Percentiles rank a stretch among this genome's conserved stretches.
Evolutionary conservation across 2,888 invertebrate species (phyloP).

Genomic region (Pemphredon lugubris): DNA sequence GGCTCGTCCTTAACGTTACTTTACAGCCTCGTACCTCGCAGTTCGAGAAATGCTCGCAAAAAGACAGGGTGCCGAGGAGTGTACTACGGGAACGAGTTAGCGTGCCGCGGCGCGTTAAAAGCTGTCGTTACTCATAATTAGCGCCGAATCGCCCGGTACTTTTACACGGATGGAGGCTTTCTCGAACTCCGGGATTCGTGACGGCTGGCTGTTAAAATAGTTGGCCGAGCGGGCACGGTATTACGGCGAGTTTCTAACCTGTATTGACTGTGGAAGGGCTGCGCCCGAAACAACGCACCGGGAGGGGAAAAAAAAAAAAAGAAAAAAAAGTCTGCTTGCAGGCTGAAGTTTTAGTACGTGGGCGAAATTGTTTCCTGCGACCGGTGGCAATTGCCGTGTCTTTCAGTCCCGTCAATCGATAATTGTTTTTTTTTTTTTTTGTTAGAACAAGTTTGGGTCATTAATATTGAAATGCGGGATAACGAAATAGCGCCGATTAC

Average conservation of each 20-base stretch:
- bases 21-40: slow-evolving; percentile 26
- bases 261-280: slow-evolving; percentile 31
- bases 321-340: slow-evolving; percentile 41
- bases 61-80: slow-evolving; percentile 39
- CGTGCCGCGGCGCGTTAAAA: slow-evolving; percentile 71
- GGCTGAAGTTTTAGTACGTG: slow-evolving; percentile 27
- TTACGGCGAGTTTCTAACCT: slow-evolving; percentile 54
- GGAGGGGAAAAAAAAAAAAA: slow-evolving; percentile 5
- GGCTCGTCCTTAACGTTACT: slow-evolving; percentile 40
- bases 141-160: slow-evolving; percentile 70
- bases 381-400: slow-evolving; percentile 3
- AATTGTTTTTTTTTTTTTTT: slow-evolving; percentile 12
- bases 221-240: slow-evolving; percentile 49
- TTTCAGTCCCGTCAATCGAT: slow-evolving; percentile 14
- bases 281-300: slow-evolving; percentile 27
- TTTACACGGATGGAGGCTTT: slow-evolving; percentile 72
- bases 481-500: too few relatives aligned
- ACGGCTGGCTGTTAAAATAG: slow-evolving; percentile 67
- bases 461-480: slow-evolving; percentile 1
- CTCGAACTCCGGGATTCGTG: slow-evolving; percentile 69
- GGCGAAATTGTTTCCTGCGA: slow-evolving; percentile 46
- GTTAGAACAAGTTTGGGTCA: neutral
- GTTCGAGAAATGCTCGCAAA: slow-evolving; percentile 46
- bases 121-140: slow-evolving; percentile 75
- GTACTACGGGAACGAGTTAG: slow-evolving; percentile 52